Evolutionary conservation across 2,113 vertebrate species (phyloP).

Genomic region (Acanthochromis polyacanthus): DNA sequence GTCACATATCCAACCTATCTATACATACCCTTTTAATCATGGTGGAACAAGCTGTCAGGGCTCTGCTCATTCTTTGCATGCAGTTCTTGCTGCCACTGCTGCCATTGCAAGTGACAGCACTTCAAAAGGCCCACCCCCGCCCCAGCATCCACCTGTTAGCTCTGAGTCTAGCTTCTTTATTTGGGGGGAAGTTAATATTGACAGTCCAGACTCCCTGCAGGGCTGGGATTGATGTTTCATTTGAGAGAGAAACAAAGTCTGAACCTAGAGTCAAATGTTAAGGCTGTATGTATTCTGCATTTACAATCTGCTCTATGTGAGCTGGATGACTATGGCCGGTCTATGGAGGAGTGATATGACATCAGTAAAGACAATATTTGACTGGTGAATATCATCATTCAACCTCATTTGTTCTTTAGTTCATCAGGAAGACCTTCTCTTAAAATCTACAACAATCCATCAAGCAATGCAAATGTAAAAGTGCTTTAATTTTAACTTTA

Average conservation of each 20-base stretch:
- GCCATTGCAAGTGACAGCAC: neutral
- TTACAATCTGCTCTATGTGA: neutral
- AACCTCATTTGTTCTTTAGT: neutral
- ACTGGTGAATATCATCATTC: too few relatives aligned
- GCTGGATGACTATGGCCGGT: neutral
- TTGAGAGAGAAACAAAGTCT: neutral
- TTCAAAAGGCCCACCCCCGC: neutral
- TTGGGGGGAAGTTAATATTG: neutral
- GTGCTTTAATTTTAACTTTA: too few relatives aligned
- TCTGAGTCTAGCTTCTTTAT: neutral
- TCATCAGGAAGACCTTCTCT: too few relatives aligned
- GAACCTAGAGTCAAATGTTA: neutral
- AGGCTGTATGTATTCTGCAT: neutral
- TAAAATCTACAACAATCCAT: neutral
- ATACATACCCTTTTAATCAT: neutral
- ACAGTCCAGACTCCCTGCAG: neutral
- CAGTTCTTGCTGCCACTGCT: neutral
- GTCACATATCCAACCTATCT: neutral
- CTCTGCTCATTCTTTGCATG: neutral
- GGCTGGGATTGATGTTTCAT: neutral
- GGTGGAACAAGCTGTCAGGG: neutral
- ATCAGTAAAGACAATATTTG: too few relatives aligned
- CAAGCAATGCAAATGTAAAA: neutral
- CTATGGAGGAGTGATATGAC: neutral
- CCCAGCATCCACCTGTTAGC: neutral